phyloP scores from a whole-genome alignment of 2,797 vertebrate genomes.

The Cygnus olor region DNA sequence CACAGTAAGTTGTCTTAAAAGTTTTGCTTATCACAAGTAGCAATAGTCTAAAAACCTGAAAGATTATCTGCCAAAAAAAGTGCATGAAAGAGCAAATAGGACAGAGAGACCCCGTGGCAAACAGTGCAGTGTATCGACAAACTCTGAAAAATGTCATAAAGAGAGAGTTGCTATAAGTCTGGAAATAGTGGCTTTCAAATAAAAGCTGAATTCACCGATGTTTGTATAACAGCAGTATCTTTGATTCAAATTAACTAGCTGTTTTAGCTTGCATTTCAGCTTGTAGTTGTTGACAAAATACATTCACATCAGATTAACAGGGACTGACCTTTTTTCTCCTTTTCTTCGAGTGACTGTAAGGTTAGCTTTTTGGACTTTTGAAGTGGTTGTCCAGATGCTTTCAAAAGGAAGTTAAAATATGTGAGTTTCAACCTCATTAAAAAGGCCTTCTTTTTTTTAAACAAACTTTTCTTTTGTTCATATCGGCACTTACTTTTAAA shows the following conservation, averaged over 20 bases:
- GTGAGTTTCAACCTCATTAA: slow-evolving; percentile 66
- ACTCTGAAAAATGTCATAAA: neutral
- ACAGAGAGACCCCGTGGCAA: neutral
- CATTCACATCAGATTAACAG: slow-evolving; percentile 5
- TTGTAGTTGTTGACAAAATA: slow-evolving; percentile 47
- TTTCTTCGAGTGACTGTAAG: slow-evolving; percentile 33
- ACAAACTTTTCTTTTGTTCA: slow-evolving; percentile 73
- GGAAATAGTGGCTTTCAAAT: neutral
- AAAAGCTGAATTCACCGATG: neutral
- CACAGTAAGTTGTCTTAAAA: neutral
- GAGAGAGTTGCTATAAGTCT: neutral
- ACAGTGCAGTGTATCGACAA: neutral
- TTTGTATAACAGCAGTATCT: neutral
- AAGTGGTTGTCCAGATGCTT: slow-evolving; percentile 56
- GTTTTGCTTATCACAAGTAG: neutral
- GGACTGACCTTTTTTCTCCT: slow-evolving; percentile 9
- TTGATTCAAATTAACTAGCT: slow-evolving; percentile 25
- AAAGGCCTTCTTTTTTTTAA: slow-evolving; percentile 32
- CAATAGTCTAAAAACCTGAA: neutral
- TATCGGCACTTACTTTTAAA: slow-evolving; percentile 65
- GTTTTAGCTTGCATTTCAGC: neutral
- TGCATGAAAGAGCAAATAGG: neutral
- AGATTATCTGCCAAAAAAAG: neutral
- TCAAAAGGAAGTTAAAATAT: slow-evolving; percentile 67
- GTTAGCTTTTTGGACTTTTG: slow-evolving; percentile 56